phyloP scores from a whole-genome alignment of 2,797 vertebrate species.

The Antrozous pallidus region DNA sequence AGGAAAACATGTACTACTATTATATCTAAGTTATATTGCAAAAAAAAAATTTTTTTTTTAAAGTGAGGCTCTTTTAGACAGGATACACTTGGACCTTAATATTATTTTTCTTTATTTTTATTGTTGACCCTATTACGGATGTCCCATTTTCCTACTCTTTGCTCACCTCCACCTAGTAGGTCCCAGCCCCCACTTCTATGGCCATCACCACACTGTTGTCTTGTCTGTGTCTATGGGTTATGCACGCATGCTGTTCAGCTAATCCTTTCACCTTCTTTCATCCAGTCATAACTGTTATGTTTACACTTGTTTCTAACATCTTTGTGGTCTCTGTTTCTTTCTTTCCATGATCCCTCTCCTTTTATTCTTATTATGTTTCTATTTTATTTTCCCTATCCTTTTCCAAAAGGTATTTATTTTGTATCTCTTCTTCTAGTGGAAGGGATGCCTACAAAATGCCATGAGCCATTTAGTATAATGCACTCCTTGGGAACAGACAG shows the following conservation, averaged over 20 bases:
- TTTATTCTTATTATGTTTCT: not conserved
- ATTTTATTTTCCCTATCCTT: not conserved
- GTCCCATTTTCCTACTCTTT: not conserved
- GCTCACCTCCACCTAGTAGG: not conserved
- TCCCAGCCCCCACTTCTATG: not conserved
- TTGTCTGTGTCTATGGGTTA: not conserved
- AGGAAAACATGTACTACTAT: too few relatives aligned
- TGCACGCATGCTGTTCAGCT: not conserved
- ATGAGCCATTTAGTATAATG: not conserved
- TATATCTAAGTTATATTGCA: too few relatives aligned
- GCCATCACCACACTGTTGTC: not conserved
- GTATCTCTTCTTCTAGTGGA: not conserved
- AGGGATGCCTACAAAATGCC: not conserved
- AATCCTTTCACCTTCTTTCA: not conserved
- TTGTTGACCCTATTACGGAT: not conserved
- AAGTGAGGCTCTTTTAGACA: not conserved
- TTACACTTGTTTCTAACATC: not conserved
- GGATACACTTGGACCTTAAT: not conserved
- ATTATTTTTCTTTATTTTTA: not conserved
- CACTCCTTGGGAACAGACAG: not conserved
- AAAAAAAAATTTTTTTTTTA: too few relatives aligned
- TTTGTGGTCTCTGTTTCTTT: not conserved
- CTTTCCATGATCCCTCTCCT: not conserved
- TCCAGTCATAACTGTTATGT: not conserved
- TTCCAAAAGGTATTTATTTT: not conserved